Percentiles rank a stretch among this genome's conserved stretches.
Evolutionary conservation across 2,797 vertebrate species (phyloP).

Genomic region (Chelidonichthys spinosus): DNA sequence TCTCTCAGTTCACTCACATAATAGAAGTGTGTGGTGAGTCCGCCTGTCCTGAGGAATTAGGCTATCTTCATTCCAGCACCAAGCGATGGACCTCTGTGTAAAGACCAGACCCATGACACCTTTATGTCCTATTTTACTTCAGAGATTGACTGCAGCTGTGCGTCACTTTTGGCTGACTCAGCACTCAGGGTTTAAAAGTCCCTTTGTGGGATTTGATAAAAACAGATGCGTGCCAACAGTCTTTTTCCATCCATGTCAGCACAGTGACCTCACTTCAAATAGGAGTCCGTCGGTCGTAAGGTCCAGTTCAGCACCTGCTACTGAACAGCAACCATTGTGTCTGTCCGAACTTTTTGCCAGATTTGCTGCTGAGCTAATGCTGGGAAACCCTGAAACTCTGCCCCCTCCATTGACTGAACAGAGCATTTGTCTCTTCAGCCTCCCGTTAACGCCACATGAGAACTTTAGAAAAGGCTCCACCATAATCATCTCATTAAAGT

Average conservation of each 20-base stretch:
- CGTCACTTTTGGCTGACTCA: conserved; percentile 41
- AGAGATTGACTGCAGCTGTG: conserved; percentile 33
- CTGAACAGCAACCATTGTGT: conserved; percentile 78
- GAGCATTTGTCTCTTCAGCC: conserved; percentile 66
- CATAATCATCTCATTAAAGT: conserved; percentile 56
- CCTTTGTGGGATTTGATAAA: conserved; percentile 42
- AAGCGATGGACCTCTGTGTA: conserved; percentile 53
- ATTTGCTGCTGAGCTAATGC: conserved; percentile 62
- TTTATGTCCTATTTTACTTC: conserved; percentile 50
- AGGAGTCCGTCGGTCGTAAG: conserved; percentile 31
- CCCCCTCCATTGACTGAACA: conserved; percentile 57
- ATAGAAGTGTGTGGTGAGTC: conserved; percentile 54
- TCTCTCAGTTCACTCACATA: conserved; percentile 36
- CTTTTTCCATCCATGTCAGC: conserved; percentile 38
- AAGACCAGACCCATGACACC: conserved; percentile 50
- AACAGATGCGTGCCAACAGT: conserved; percentile 52
- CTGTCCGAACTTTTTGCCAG: conserved; percentile 55
- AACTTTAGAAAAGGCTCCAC: conserved; percentile 39
- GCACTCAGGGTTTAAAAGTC: conserved; percentile 23
- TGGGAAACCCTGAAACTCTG: conserved; percentile 67
- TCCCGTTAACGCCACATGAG: conserved; percentile 53
- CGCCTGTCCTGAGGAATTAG: conserved; percentile 47
- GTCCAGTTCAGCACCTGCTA: conserved; percentile 75
- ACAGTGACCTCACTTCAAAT: conserved; percentile 49
- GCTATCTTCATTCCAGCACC: conserved; percentile 29